Conservation (phyloP, 2,888 invertebrate genomes). For the Clivina fossor region DNA sequence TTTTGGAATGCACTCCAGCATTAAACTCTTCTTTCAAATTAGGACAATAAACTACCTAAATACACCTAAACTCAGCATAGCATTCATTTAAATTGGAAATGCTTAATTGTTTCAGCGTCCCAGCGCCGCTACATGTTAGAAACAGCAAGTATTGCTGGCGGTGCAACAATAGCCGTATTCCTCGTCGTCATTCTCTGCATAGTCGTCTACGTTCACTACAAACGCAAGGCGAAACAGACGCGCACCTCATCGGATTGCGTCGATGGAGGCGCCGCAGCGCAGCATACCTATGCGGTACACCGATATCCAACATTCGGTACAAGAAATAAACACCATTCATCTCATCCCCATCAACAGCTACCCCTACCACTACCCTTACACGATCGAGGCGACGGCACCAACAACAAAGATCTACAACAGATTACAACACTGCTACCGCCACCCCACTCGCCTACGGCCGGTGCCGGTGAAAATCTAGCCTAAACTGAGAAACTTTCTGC, state of each 20-base stretch:
- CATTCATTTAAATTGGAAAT: too few relatives aligned
- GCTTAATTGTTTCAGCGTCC: conserved; percentile 60
- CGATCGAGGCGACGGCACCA: conserved; percentile 41
- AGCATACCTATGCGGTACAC: conserved; percentile 37
- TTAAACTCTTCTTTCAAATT: too few relatives aligned
- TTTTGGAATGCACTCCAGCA: too few relatives aligned
- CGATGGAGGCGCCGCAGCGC: conserved; percentile 44
- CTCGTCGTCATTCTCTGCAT: conserved; percentile 69
- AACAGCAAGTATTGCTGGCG: conserved; percentile 85
- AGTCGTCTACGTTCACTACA: conserved; percentile 66
- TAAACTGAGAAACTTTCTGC: conserved; percentile 4
- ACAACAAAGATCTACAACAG: conserved; percentile 36
- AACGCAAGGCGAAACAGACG: conserved; percentile 56
- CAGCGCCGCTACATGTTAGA: conserved; percentile 82
- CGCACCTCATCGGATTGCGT: conserved; percentile 49
- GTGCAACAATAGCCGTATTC: conserved; percentile 73
- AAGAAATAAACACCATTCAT: conserved; percentile 23
- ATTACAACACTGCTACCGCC: conserved; percentile 36
- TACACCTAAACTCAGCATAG: too few relatives aligned
- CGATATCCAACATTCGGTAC: conserved; percentile 49
- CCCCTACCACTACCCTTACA: conserved; percentile 39
- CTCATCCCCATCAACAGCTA: conserved; percentile 43
- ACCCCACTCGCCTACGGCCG: not conserved
- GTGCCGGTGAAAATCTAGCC: conserved; percentile 10
- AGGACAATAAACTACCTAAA: too few relatives aligned